These are phyloP conservation scores for Aramus guarauna DNA, from an alignment of 2,113 vertebrate species.

Conservation along the genomic window DNA sequence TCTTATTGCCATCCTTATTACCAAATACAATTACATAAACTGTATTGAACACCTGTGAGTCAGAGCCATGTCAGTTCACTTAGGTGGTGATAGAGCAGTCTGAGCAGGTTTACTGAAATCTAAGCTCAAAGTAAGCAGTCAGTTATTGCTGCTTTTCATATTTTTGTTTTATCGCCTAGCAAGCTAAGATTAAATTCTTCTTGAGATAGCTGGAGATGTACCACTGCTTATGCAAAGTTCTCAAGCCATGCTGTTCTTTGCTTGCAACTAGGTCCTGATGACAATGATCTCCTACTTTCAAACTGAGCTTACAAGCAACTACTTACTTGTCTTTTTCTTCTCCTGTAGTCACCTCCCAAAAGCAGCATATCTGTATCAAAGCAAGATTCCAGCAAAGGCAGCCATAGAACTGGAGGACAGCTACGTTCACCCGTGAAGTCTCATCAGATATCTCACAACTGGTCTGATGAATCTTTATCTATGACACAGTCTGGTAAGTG, in stretches of 20 bases:
- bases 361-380: constrained; percentile 74
- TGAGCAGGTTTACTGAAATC: neutral
- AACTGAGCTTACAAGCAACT: neutral
- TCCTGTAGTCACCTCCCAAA: constrained; percentile 76
- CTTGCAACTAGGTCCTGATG: neutral
- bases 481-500: constrained; percentile 85
- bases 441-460: constrained; percentile 71
- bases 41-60: constrained; percentile 16
- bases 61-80: neutral
- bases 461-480: constrained; percentile 79
- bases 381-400: constrained; percentile 75
- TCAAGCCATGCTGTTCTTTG: neutral
- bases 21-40: neutral
- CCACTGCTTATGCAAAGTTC: neutral
- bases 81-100: neutral
- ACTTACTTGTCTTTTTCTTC: constrained; percentile 31
- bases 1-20: neutral
- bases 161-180: neutral
- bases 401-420: constrained; percentile 68
- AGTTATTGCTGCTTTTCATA: neutral
- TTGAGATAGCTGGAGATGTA: neutral
- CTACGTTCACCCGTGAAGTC: constrained; percentile 69
- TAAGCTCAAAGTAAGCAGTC: neutral
- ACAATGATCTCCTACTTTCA: neutral
- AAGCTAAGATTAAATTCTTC: neutral